Base-by-base conservation (phyloP, 2,888 invertebrate genomes). In the Epirrhoe tristata region DNA sequence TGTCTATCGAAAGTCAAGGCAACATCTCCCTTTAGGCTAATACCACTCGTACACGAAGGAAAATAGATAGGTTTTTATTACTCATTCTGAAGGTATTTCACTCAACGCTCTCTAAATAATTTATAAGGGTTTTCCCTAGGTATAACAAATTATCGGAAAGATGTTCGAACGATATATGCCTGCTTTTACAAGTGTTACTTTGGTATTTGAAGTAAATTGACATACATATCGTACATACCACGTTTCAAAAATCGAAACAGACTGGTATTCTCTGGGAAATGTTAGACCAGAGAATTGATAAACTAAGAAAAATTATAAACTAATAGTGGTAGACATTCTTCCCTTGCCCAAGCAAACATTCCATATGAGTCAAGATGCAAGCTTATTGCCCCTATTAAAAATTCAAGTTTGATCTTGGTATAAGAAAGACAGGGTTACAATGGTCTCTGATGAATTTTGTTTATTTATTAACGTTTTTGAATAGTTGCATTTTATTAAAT, bases 71-170 rank as follows among this genome's bases (percentile, higher is more conserved):
- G 69, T 70, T 75, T 74, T 75, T 77, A 75, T 76, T 76, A 74
- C 73, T 67, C 63, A 64, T 70, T 70, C 70, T 62, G 60, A 56
- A 65, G 64, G 55, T 69, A 70, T 71, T 68, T 67, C 69, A 63
- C 63, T 71, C 66, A 63, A 58, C 65, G 65, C 61, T 63, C 52
- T n/a, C 58, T 67, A 73, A 73, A 77, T 80, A 72, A 78, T 78
- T 76, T 78, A 80, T 77, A 72, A 77, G 69, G 73, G 74, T 73
- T 67, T 69, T 70, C 73, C 73, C 66, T 64, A 75, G 69, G 67
- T 68, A 69, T 69, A 70, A 61, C 63, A 59, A 70, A 70, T 67
- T 66, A 67, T 67, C 53, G 64, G 62, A 70, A 63, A 52, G 63
- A 60, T 63, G 50, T 59, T 63, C 56, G 39, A 59, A 53, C 57